Evolutionary conservation across 2,888 invertebrate species (phyloP), one percentile per base, ranked within the genome.

Genomic region (Scotopteryx bipunctaria): DNA sequence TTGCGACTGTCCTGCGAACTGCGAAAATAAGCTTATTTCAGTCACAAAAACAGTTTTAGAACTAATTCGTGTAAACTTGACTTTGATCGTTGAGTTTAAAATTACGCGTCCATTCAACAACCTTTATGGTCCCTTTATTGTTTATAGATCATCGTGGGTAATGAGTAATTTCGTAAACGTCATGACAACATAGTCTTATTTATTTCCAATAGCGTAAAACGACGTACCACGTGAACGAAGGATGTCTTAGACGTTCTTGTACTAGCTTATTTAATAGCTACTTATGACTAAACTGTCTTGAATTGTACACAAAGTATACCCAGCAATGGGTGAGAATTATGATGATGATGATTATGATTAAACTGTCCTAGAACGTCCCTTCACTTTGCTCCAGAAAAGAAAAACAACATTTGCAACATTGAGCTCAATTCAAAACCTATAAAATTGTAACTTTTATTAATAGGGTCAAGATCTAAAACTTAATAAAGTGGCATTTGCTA

Each of bases 1-100:
- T 82, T 60, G 70, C 73, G 68, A 63, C 70, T 72, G 64, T 65
- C 67, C 61, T n/a, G n/a, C n/a, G n/a, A n/a, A n/a, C n/a, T n/a
- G n/a, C n/a, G n/a, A n/a, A n/a, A n/a, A n/a, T n/a, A 61, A 37
- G 15, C 32, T 43, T 37, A 53, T 53, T 53, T 53, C 31, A 27
- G 53, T 43, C 15, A 43, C 46, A 40, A 25, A 37, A 9, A 67
- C 60, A 60, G 49, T 61, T 67, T 67, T 63, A 66, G 63, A 66
- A 41, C 25, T 21, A 25, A 49, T n/a, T 37, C 44, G 54, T 44
- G 54, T 63, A 42, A 55, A 52, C 52, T 57, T 56, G 50, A 57
- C 55, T 59, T 57, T 54, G 46, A 56, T 54, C 29, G 44, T 46
- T 47, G 23, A 58, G 51, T 45, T 57, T 55, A 50, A 53, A 56